Conservation (phyloP, 2,113 vertebrate species). For the Archilochus colubris region DNA sequence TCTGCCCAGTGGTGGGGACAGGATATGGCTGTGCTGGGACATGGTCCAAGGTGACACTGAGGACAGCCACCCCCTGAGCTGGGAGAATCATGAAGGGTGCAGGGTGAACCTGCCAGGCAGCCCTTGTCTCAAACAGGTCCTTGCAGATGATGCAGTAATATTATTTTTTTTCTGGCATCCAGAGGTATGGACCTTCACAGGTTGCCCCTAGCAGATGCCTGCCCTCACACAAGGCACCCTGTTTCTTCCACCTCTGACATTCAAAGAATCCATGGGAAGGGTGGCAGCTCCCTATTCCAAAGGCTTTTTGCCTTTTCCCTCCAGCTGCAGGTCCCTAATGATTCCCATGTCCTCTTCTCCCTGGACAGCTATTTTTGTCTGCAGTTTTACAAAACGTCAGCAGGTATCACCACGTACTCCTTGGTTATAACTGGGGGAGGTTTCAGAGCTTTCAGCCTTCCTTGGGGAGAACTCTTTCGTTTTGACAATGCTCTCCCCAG, state of each 20-base stretch:
- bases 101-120: not conserved
- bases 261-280: not conserved
- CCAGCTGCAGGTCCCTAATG: not conserved
- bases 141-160: not conserved
- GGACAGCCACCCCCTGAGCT: not conserved
- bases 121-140: not conserved
- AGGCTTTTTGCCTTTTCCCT: not conserved
- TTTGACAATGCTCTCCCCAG: not conserved
- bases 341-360: fast-evolving
- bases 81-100: not conserved
- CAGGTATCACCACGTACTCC: not conserved
- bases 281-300: not conserved
- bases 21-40: too few species aligned
- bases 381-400: not conserved
- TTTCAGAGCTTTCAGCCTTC: not conserved
- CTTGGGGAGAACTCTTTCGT: fast-evolving
- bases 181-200: not conserved
- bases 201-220: not conserved
- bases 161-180: fast-evolving
- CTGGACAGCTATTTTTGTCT: not conserved
- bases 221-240: fast-evolving
- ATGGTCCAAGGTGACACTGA: fast-evolving
- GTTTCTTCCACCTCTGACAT: not conserved
- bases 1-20: not conserved
- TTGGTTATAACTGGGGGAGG: not conserved